phyloP scores from a whole-genome alignment of 2,888 invertebrate genomes.

The Lasioglossum pauxillum region DNA sequence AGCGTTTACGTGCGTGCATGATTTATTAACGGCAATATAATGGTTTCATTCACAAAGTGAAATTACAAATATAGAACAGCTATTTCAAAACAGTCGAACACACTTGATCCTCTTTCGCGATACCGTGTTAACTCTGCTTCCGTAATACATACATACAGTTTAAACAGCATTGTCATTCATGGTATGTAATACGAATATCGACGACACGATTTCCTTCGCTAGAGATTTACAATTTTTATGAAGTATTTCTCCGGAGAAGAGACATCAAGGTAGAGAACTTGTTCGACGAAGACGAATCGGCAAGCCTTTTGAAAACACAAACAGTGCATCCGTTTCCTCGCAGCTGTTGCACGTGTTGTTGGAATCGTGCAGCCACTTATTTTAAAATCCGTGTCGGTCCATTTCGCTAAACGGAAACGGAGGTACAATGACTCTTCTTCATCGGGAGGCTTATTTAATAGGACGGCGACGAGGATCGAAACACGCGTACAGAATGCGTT shows the following conservation, averaged over 20 bases:
- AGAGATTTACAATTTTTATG: not conserved
- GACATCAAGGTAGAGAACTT: not conserved
- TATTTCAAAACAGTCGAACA: conserved; percentile 5
- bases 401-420: conserved; percentile 35
- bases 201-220: not conserved
- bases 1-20: not conserved
- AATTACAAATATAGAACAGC: conserved; percentile 24
- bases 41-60: conserved; percentile 24
- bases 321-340: conserved; percentile 34
- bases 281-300: not conserved
- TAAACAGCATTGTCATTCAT: not conserved
- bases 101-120: not conserved
- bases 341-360: conserved; percentile 18
- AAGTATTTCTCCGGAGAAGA: not conserved
- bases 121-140: not conserved
- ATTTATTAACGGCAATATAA: conserved; percentile 8
- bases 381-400: conserved; percentile 33
- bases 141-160: not conserved
- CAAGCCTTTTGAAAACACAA: not conserved
- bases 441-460: conserved; percentile 32
- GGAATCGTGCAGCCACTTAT: conserved; percentile 23
- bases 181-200: not conserved
- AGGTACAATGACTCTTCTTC: conserved; percentile 39
- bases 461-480: conserved; percentile 15
- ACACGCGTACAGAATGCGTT: conserved; percentile 48